phyloP scores from a whole-genome alignment of 2,888 invertebrate species.

The Ethmia dodecea region DNA sequence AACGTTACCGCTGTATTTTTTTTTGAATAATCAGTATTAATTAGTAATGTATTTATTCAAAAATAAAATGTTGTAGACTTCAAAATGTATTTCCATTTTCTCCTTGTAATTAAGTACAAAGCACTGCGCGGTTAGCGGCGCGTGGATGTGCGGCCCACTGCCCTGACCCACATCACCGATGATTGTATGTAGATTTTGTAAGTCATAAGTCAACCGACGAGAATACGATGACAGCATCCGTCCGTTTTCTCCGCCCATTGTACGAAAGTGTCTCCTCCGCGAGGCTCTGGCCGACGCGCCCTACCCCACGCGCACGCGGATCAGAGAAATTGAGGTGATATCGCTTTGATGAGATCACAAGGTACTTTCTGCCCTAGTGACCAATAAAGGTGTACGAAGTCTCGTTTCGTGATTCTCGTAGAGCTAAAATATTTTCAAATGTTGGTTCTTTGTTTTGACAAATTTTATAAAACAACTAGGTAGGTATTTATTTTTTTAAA shows the following conservation, averaged over 20 bases:
- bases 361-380: conserved; percentile 57
- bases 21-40: too few relatives aligned
- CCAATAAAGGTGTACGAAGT: conserved; percentile 47
- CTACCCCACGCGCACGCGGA: conserved; percentile 28
- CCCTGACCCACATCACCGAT: conserved; percentile 66
- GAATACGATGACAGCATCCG: conserved; percentile 65
- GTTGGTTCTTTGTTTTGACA: too few relatives aligned
- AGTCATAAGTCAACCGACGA: conserved; percentile 58
- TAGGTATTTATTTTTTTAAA: too few relatives aligned
- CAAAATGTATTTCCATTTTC: conserved; percentile 9
- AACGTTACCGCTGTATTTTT: too few relatives aligned
- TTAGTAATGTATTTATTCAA: too few relatives aligned
- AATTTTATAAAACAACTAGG: too few relatives aligned
- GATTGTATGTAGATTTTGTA: conserved; percentile 76
- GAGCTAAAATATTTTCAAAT: not conserved
- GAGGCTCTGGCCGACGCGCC: conserved; percentile 1
- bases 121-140: conserved; percentile 25
- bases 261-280: conserved; percentile 31
- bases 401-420: conserved; percentile 8
- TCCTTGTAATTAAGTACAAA: conserved; percentile 10
- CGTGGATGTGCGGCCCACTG: conserved; percentile 59
- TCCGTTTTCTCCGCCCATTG: conserved; percentile 63
- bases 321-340: conserved; percentile 65
- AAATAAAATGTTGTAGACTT: too few relatives aligned
- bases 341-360: conserved; percentile 48